A percentile compares a stretch with the other conserved stretches of the same genome.
Evolutionary conservation across 2,113 vertebrate species (phyloP).

Genomic region (Psilopsiagon aymara): DNA sequence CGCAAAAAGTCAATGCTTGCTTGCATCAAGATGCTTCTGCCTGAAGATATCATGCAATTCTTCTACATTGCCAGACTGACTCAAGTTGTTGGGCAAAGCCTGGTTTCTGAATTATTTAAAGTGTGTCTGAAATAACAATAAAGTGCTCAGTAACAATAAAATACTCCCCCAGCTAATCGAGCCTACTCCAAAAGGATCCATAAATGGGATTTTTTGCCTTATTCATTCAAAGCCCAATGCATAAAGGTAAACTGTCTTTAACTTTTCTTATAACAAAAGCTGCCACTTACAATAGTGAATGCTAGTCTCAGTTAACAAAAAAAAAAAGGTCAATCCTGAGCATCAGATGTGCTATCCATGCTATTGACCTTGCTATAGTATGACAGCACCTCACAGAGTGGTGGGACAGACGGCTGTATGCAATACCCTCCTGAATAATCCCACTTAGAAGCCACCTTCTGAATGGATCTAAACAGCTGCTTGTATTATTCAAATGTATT

Average conservation of each 20-base stretch:
- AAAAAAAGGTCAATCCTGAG: neutral
- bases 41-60: neutral
- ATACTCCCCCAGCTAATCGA: neutral
- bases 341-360: neutral
- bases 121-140: accelerated
- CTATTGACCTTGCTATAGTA: neutral
- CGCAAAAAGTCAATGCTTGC: neutral
- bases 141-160: neutral
- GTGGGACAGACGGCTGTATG: neutral
- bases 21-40: neutral
- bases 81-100: neutral
- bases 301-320: neutral
- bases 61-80: neutral
- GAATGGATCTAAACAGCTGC: neutral
- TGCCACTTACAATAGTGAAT: neutral
- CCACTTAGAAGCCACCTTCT: neutral
- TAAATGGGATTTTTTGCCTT: neutral
- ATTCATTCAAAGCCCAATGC: neutral
- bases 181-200: neutral
- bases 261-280: neutral
- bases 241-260: neutral
- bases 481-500: neutral
- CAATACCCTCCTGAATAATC: neutral
- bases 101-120: neutral
- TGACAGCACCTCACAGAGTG: neutral